Percentiles rank a stretch among this genome's conserved stretches.
phyloP scores from a whole-genome alignment of 2,797 vertebrate genomes.

The Lithobates sylvaticus region DNA sequence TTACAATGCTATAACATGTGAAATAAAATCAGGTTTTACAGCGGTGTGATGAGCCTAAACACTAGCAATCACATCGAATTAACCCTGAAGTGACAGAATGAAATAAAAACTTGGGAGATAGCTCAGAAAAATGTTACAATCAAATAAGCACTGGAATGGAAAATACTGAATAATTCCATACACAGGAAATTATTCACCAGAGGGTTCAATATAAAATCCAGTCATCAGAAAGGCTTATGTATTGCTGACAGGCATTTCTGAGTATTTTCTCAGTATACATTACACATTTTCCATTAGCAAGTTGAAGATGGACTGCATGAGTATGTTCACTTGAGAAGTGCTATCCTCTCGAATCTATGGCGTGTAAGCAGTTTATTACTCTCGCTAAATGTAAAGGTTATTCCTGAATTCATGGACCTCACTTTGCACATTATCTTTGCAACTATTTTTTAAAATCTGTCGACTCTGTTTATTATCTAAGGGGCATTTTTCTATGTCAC shows the following conservation, averaged over 20 bases:
- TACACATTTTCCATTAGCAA: constrained; percentile 19
- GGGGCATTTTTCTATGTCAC: constrained; percentile 58
- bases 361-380: constrained; percentile 24
- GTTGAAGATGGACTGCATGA: not conserved
- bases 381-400: constrained; percentile 32
- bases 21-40: constrained; percentile 10
- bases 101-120: not conserved
- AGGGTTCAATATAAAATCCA: not conserved
- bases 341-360: not conserved
- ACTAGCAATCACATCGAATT: constrained; percentile 5
- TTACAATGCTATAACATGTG: constrained; percentile 32
- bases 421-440: constrained; percentile 37
- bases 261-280: not conserved
- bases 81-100: constrained; percentile 6
- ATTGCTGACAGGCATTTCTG: constrained; percentile 7
- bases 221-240: not conserved
- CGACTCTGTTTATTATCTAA: constrained; percentile 42
- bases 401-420: constrained; percentile 48
- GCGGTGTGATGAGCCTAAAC: constrained; percentile 32
- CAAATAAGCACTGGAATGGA: not conserved
- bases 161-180: not conserved
- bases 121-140: not conserved
- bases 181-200: not conserved
- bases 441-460: constrained; percentile 36
- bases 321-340: not conserved